A percentile compares a stretch with the other conserved stretches of the same genome.
phyloP scores from a whole-genome alignment of 2,888 invertebrate species.

The Ceriagrion tenellum region DNA sequence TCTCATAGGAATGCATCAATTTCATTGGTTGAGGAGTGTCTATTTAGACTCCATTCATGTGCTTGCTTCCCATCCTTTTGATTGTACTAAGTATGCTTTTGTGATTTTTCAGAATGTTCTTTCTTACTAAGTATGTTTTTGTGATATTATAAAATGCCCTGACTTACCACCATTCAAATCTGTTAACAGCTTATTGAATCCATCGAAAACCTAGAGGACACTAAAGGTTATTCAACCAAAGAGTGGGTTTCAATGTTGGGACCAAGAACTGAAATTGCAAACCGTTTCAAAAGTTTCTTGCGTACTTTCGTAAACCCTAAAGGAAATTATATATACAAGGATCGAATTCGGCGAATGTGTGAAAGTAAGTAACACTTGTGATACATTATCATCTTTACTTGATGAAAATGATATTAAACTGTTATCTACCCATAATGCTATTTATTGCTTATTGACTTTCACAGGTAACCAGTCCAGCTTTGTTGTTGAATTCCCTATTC shows the following conservation, averaged over 20 bases:
- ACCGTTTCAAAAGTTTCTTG: slow-evolving; percentile 94
- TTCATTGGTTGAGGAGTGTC: no score
- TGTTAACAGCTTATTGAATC: slow-evolving; percentile 89
- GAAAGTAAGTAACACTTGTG: slow-evolving; percentile 87
- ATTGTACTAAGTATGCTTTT: background rate
- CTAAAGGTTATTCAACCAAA: slow-evolving; percentile 95
- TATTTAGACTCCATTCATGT: no score
- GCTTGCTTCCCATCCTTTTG: background rate
- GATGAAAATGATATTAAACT: background rate
- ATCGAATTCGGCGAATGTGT: slow-evolving; percentile 96
- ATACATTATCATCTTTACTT: no score
- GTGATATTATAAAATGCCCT: background rate
- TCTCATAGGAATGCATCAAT: no score
- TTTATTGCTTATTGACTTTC: slow-evolving; percentile 58
- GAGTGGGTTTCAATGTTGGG: slow-evolving; percentile 99
- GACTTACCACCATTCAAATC: slow-evolving; percentile 7
- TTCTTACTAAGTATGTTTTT: background rate
- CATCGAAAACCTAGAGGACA: slow-evolving; percentile 98
- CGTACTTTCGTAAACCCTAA: slow-evolving; percentile 93
- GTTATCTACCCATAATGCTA: no score
- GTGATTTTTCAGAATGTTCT: background rate
- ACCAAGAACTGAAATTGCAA: slow-evolving; percentile 96
- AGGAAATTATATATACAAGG: slow-evolving; percentile 93
- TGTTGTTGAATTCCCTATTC: slow-evolving; percentile 93
- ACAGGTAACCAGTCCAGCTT: slow-evolving; percentile 86